phyloP scores from a whole-genome alignment of 2,113 vertebrate genomes.

The Balaeniceps rex region DNA sequence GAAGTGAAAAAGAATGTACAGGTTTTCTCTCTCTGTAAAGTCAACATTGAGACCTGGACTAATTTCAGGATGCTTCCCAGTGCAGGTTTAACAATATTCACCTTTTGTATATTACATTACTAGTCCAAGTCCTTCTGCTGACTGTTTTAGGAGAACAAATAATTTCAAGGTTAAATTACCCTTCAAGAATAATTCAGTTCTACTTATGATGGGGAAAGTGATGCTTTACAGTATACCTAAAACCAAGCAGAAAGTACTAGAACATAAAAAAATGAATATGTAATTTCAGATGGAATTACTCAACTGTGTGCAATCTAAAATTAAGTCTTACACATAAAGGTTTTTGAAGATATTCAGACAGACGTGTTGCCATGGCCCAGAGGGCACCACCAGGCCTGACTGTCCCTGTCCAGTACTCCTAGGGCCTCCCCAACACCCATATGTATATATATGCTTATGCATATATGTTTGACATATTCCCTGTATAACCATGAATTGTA shows the following conservation, averaged over 20 bases:
- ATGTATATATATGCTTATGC: not conserved
- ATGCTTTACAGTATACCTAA: not conserved
- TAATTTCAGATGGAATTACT: not conserved
- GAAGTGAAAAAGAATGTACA: not conserved
- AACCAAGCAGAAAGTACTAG: not conserved
- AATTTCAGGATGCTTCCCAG: not conserved
- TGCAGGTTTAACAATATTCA: not conserved
- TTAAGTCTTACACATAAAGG: not conserved
- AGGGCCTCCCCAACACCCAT: rapidly evolving
- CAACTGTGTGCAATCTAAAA: not conserved
- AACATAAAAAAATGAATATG: not conserved
- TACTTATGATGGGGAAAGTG: not conserved
- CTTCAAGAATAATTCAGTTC: not conserved
- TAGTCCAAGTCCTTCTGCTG: not conserved
- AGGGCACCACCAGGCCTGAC: not conserved
- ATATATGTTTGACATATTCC: not conserved
- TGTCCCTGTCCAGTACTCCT: not conserved
- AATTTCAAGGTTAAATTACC: not conserved
- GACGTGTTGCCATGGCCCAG: not conserved
- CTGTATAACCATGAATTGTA: not conserved
- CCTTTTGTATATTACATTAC: not conserved
- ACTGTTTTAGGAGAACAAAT: not conserved
- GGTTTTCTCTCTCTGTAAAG: not conserved
- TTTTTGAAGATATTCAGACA: not conserved
- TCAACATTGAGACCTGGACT: not conserved